Conservation (phyloP, 2,888 invertebrate species). For the Byasa hedistus region DNA sequence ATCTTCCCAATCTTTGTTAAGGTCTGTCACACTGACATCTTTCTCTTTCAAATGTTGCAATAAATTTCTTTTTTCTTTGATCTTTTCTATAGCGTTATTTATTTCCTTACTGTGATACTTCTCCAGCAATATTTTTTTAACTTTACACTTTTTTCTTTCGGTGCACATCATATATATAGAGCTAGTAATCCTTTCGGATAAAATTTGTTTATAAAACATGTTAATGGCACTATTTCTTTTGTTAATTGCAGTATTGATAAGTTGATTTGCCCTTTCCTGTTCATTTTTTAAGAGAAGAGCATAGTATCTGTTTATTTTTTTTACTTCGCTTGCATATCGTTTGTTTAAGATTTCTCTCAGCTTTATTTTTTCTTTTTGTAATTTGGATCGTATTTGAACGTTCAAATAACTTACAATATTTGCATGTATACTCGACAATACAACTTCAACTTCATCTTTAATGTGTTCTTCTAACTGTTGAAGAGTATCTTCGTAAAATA, state of each 20-base stretch:
- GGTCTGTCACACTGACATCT: conserved; percentile 48
- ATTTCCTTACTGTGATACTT: conserved; percentile 54
- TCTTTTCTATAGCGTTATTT: conserved; percentile 50
- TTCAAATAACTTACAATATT: conserved; percentile 57
- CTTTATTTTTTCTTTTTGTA: conserved; percentile 49
- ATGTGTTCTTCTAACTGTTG: conserved; percentile 60
- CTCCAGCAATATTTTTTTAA: conserved; percentile 60
- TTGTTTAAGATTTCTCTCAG: conserved; percentile 50
- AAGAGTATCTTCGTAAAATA: conserved; percentile 61
- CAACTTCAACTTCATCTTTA: conserved; percentile 50
- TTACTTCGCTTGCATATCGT: conserved; percentile 50
- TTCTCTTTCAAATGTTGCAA: conserved; percentile 48
- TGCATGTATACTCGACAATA: conserved; percentile 49
- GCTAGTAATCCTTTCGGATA: conserved; percentile 60
- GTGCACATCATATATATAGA: conserved; percentile 69
- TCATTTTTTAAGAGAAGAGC: conserved; percentile 59
- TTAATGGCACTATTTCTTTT: conserved; percentile 63
- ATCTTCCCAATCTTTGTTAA: conserved; percentile 64
- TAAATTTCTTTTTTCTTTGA: conserved; percentile 51
- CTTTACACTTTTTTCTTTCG: conserved; percentile 69
- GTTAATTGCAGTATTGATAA: conserved; percentile 50
- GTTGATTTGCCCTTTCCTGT: conserved; percentile 44
- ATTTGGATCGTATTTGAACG: conserved; percentile 53
- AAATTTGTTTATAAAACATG: conserved; percentile 58
- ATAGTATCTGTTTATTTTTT: conserved; percentile 63